These are phyloP conservation scores for Alexandromys fortis DNA, from an alignment of 2,113 vertebrate genomes.

Conservation along the genomic window DNA sequence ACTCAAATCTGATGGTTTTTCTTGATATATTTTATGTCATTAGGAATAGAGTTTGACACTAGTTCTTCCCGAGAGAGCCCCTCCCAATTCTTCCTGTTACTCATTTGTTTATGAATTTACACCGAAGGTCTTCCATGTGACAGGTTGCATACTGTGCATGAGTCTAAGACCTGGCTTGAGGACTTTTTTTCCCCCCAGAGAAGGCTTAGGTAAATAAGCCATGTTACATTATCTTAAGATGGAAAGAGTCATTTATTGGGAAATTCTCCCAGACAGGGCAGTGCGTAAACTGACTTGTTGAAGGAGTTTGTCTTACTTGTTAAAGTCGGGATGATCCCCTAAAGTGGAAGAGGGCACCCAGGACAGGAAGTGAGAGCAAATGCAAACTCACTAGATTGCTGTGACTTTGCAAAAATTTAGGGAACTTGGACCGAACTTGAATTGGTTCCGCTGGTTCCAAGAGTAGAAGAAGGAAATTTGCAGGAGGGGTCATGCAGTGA, in stretches of 20 bases:
- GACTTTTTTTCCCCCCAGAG: no score
- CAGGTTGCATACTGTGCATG: not conserved
- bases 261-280: not conserved
- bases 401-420: not conserved
- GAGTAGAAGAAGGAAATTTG: not conserved
- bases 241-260: not conserved
- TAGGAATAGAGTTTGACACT: not conserved
- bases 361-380: not conserved
- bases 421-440: not conserved
- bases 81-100: not conserved
- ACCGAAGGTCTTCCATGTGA: not conserved
- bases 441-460: not conserved
- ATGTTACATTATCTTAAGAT: not conserved
- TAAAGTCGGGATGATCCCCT: not conserved
- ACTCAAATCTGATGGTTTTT: slow-evolving; percentile 3
- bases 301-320: not conserved
- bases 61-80: not conserved
- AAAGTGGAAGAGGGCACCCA: not conserved
- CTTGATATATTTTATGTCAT: slow-evolving; percentile 33
- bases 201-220: not conserved
- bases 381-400: not conserved
- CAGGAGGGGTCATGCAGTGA: not conserved
- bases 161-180: not conserved
- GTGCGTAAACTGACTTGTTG: not conserved
- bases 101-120: not conserved